Evolutionary conservation across 37 sponge, comb jelly and placozoan species (phyloP).

Genomic region (Diacarnus erythraeanus): DNA sequence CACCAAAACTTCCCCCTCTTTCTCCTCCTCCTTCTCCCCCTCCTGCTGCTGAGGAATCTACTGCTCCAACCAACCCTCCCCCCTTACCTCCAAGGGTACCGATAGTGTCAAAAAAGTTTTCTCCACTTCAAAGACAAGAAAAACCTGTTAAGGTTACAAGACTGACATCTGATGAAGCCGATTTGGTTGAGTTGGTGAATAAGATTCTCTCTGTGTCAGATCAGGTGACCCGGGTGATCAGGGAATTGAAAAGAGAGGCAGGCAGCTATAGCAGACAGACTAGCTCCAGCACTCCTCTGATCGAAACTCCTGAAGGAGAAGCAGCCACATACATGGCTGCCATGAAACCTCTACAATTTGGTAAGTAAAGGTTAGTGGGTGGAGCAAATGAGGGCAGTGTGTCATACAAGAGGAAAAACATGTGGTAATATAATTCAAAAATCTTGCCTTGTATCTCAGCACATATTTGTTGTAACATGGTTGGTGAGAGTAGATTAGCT

Average conservation of each 20-base stretch:
- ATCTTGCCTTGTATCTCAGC: no score
- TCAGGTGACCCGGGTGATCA: slow-evolving; percentile 27
- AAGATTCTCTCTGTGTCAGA: slow-evolving; percentile 35
- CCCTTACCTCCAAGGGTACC: background rate
- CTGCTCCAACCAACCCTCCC: background rate
- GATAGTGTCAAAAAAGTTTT: background rate
- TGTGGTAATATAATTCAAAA: no score
- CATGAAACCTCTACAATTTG: slow-evolving; percentile 87
- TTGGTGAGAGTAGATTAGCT: no score
- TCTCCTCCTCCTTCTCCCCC: background rate
- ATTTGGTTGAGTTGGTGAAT: slow-evolving; percentile 18
- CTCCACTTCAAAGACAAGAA: background rate
- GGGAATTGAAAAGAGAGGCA: slow-evolving; percentile 8
- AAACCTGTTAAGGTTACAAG: no score
- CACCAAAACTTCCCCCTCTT: no score
- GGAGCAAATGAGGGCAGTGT: background rate
- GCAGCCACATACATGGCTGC: slow-evolving; percentile 60
- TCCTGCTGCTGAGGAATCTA: background rate
- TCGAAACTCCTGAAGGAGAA: background rate
- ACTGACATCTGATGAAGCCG: slow-evolving; percentile 15
- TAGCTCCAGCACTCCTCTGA: slow-evolving; percentile 6
- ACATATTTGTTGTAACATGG: no score
- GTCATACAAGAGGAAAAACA: no score
- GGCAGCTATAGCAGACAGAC: slow-evolving; percentile 14
- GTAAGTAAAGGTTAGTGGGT: slow-evolving; percentile 25